Conservation (phyloP, 2,888 invertebrate species). For the Fragum whitleyi region DNA sequence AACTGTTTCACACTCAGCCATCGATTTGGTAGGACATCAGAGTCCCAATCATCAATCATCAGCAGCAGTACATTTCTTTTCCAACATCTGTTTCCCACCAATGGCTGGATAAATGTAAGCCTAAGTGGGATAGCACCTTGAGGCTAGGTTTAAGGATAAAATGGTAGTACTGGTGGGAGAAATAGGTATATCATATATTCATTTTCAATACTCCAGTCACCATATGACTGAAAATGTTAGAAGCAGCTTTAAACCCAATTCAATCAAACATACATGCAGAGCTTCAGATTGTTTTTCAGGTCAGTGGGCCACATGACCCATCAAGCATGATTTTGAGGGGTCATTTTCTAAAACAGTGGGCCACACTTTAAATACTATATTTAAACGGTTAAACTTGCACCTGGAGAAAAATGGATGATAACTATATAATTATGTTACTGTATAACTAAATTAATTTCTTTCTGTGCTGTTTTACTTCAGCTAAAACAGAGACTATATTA, state of each 20-base stretch:
- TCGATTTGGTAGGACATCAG: background rate
- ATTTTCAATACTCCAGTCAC: background rate
- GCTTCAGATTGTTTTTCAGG: no score
- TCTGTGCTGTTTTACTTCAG: no score
- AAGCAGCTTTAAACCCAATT: slow-evolving; percentile 7
- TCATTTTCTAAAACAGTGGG: no score
- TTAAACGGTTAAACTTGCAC: no score
- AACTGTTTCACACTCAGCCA: no score
- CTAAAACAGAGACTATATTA: no score
- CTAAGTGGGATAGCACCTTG: background rate
- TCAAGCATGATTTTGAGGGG: no score
- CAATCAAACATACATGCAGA: background rate
- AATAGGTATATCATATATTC: background rate
- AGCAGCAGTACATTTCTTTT: background rate
- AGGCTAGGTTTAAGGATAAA: background rate
- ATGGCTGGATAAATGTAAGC: background rate
- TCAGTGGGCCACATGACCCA: no score
- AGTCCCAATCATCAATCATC: background rate
- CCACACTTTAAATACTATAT: no score
- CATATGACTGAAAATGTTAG: background rate
- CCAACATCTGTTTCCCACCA: background rate
- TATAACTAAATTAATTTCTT: no score
- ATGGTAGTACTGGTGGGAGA: slow-evolving; percentile 3
- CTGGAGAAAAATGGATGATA: no score
- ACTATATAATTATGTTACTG: no score